Conservation (phyloP, 2,888 invertebrate species). For the Dexiosoma caninum region DNA sequence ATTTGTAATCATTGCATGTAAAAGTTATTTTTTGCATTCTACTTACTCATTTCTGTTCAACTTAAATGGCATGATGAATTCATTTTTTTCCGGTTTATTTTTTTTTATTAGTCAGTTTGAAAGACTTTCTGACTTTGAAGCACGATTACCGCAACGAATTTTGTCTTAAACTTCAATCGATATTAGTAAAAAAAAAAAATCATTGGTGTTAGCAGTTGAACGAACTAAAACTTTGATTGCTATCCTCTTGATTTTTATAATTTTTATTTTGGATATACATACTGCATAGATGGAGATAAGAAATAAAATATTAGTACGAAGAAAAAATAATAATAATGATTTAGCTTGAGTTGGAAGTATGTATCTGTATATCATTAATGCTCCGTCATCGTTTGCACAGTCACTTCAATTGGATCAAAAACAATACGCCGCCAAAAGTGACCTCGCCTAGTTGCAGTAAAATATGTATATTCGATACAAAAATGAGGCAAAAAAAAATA, state of each 20-base stretch:
- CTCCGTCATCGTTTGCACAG: conserved; percentile 63
- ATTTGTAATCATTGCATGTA: background rate
- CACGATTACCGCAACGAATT: conserved; percentile 60
- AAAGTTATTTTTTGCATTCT: background rate
- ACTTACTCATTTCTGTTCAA: background rate
- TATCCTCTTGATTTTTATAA: conserved; percentile 28
- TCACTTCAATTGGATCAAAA: conserved; percentile 64
- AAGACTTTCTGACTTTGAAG: conserved; percentile 42
- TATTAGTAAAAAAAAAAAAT: conserved; percentile 8
- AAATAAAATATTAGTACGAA: background rate
- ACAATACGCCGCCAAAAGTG: conserved; percentile 58
- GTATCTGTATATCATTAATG: conserved; percentile 46
- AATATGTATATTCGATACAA: conserved; percentile 42
- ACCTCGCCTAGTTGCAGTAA: conserved; percentile 62
- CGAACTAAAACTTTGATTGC: conserved; percentile 55
- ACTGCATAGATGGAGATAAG: conserved; percentile 31
- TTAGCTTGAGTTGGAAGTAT: conserved; percentile 39
- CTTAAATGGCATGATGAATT: conserved; percentile 50
- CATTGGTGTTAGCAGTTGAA: conserved; percentile 54
- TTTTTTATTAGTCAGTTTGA: conserved; percentile 17
- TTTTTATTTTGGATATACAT: conserved; percentile 51
- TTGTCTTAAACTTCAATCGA: conserved; percentile 55
- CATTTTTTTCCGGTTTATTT: conserved; percentile 10
- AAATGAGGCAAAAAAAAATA: conserved; percentile 14
- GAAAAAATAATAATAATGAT: conserved; percentile 36